Evolutionary conservation across 2,113 vertebrate genomes (phyloP).

Genomic region (Ramphastos sulfuratus): DNA sequence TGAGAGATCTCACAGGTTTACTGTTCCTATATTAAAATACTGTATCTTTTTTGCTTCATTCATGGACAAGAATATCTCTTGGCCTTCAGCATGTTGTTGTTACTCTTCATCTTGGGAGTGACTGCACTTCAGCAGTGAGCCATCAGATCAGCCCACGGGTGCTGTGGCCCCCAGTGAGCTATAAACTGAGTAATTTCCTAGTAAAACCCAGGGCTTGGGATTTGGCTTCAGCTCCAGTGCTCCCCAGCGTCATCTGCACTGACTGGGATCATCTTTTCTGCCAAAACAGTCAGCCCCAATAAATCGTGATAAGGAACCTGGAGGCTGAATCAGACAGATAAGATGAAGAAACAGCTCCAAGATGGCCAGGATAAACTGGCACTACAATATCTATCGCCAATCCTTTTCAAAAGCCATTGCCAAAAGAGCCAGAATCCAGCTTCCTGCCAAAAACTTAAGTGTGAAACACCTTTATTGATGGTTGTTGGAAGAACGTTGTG

Average conservation of each 20-base stretch:
- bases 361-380: neutral
- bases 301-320: neutral
- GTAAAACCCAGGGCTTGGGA: neutral
- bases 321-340: neutral
- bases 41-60: neutral
- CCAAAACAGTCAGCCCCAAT: neutral
- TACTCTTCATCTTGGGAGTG: neutral
- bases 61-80: neutral
- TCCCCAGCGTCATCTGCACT: neutral
- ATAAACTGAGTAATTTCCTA: neutral
- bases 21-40: neutral
- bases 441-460: neutral
- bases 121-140: neutral
- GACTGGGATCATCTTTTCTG: neutral
- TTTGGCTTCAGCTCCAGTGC: neutral
- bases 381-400: neutral
- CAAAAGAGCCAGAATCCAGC: neutral
- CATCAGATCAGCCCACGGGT: neutral
- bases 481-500: neutral
- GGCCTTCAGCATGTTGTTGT: neutral
- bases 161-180: neutral
- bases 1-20: neutral
- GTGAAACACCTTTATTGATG: neutral
- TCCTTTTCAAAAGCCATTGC: neutral
- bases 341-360: constrained; percentile 27